phyloP scores from a whole-genome alignment of 2,797 vertebrate species.

The Melanotaenia pygmaea region DNA sequence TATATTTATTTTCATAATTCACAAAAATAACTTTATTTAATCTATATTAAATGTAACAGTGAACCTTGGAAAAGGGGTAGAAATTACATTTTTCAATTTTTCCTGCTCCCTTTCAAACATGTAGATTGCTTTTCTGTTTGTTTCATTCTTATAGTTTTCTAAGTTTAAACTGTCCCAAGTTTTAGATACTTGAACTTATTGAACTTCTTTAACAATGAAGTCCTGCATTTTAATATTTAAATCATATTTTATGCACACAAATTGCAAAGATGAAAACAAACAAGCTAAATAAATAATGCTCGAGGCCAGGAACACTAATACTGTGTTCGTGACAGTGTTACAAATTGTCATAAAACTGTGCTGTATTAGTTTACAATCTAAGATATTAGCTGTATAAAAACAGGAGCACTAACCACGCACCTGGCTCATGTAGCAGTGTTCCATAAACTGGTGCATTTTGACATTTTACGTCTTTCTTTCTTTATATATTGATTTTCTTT shows the following conservation, averaged over 20 bases:
- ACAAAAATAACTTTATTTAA: too few species aligned
- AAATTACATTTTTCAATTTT: too few species aligned
- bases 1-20: too few species aligned
- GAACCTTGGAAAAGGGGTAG: too few species aligned
- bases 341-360: not conserved
- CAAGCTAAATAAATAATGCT: too few species aligned
- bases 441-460: conserved; percentile 24
- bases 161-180: not conserved
- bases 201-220: too few species aligned
- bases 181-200: not conserved
- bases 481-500: conserved; percentile 51
- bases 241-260: too few species aligned
- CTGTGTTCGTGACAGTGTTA: not conserved
- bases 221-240: too few species aligned
- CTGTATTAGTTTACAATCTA: not conserved
- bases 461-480: conserved; percentile 19
- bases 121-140: too few species aligned
- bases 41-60: too few species aligned
- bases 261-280: too few species aligned
- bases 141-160: not conserved
- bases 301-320: not conserved
- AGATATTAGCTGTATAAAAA: conserved; percentile 9
- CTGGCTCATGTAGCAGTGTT: conserved; percentile 15
- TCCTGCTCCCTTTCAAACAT: too few species aligned
- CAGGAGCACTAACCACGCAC: conserved; percentile 13